phyloP scores from a whole-genome alignment of 2,888 invertebrate genomes.

The Stenoptilia bipunctidactyla region DNA sequence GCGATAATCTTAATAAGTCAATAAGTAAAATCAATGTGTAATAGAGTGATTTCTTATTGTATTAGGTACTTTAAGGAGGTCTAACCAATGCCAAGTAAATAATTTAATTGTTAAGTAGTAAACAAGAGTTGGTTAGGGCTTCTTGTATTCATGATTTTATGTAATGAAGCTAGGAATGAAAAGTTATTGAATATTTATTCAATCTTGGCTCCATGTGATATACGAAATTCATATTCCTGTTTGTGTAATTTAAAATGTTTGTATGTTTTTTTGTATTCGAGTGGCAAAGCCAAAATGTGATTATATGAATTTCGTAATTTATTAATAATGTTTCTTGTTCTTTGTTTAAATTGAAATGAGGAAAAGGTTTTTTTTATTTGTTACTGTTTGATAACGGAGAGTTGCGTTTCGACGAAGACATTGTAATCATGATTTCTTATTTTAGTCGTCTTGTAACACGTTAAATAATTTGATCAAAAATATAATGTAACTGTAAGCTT shows the following conservation, averaged over 20 bases:
- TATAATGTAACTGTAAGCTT: too few relatives aligned
- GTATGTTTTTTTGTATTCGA: not conserved
- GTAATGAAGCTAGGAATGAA: too few relatives aligned
- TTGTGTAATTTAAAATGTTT: too few relatives aligned
- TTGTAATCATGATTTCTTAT: too few relatives aligned
- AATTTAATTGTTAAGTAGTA: not conserved
- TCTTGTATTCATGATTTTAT: not conserved
- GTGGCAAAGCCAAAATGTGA: slow-evolving; percentile 1
- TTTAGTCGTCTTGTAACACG: too few relatives aligned
- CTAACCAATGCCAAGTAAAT: slow-evolving; percentile 1
- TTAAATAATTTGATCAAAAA: too few relatives aligned
- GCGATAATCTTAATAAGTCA: too few relatives aligned
- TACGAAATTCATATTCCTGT: not conserved
- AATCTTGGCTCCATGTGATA: not conserved
- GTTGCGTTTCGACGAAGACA: too few relatives aligned
- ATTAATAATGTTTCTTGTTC: not conserved
- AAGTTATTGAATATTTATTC: too few relatives aligned
- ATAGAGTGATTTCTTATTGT: not conserved
- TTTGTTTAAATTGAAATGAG: slow-evolving; percentile 32
- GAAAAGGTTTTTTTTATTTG: slow-evolving; percentile 21
- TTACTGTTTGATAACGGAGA: slow-evolving; percentile 14
- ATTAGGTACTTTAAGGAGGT: not conserved
- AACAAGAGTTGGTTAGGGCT: not conserved
- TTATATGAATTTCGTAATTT: slow-evolving; percentile 1
- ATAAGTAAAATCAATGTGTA: too few relatives aligned